Evolutionary conservation across 2,888 invertebrate genomes (phyloP).

Genomic region (Stenodera caucasica): DNA sequence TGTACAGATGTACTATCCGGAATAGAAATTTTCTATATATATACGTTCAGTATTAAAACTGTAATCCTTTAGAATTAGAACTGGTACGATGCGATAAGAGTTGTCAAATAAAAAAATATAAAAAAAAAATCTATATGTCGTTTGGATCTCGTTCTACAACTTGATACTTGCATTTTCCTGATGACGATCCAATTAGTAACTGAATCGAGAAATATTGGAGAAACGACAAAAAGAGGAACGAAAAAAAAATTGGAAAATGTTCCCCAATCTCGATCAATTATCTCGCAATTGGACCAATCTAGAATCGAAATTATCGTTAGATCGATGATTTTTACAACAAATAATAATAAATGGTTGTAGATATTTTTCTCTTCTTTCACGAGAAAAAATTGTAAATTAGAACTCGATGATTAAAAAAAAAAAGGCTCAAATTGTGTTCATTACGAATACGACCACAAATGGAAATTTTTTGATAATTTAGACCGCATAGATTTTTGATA

Average conservation of each 20-base stretch:
- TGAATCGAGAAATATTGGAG: not conserved
- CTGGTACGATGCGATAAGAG: slow-evolving; percentile 32
- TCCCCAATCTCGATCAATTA: not conserved
- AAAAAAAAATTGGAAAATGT: not conserved
- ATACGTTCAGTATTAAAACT: slow-evolving; percentile 19
- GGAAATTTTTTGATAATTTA: too few species aligned
- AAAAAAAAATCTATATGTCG: not conserved
- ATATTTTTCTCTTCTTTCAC: too few species aligned
- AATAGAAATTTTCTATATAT: not conserved
- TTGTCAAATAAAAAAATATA: not conserved
- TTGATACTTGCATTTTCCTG: slow-evolving; percentile 18
- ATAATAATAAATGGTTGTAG: too few species aligned
- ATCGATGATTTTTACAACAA: too few species aligned
- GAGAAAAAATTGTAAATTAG: too few species aligned
- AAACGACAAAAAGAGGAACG: too few species aligned
- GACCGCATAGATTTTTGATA: too few species aligned
- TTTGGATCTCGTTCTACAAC: slow-evolving; percentile 13
- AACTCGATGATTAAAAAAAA: too few species aligned
- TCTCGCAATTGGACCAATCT: not conserved
- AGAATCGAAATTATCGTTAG: too few species aligned
- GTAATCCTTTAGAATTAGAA: slow-evolving; percentile 35
- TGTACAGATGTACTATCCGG: not conserved
- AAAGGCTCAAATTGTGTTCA: too few species aligned
- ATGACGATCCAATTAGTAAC: slow-evolving; percentile 14
- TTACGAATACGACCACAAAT: too few species aligned